A percentile compares a stretch with the other conserved stretches of the same genome.
Evolutionary conservation across 2,797 vertebrate genomes (phyloP).

Genomic region (Zalophus californianus): DNA sequence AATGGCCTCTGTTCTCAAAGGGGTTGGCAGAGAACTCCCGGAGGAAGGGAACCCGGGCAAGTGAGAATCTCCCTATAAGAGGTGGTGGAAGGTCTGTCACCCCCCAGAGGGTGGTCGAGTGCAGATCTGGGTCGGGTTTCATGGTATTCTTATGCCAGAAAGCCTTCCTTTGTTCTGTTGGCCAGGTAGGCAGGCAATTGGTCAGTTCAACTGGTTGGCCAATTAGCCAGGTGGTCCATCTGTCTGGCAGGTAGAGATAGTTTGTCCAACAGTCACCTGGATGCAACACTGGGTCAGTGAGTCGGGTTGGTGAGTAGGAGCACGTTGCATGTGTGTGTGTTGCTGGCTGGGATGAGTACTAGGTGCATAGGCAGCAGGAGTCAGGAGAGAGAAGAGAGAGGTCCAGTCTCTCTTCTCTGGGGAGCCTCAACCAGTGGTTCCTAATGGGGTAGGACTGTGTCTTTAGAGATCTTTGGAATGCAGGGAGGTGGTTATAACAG

Average conservation of each 20-base stretch:
- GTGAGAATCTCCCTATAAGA: not conserved
- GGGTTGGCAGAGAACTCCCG: not conserved
- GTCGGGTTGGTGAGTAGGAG: not conserved
- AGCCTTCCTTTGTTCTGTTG: not conserved
- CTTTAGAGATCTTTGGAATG: not conserved
- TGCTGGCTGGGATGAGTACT: not conserved
- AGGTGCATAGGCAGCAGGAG: not conserved
- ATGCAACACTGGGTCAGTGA: not conserved
- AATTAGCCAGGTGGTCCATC: not conserved
- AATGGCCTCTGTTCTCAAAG: not conserved
- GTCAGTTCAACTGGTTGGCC: not conserved
- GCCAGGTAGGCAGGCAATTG: not conserved
- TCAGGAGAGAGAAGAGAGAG: not conserved
- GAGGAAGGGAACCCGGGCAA: not conserved
- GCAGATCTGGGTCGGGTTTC: not conserved
- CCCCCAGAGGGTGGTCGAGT: not conserved
- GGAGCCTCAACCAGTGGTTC: not conserved
- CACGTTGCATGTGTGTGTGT: rapidly evolving
- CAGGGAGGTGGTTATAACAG: not conserved
- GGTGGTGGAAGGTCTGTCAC: not conserved
- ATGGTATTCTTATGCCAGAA: not conserved
- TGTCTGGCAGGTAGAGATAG: not conserved
- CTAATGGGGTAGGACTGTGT: not conserved
- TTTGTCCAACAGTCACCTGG: not conserved
- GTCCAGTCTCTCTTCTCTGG: not conserved